A percentile compares a stretch with the other conserved stretches of the same genome.
phyloP scores from a whole-genome alignment of 2,113 vertebrate species.

The Raja brachyura region DNA sequence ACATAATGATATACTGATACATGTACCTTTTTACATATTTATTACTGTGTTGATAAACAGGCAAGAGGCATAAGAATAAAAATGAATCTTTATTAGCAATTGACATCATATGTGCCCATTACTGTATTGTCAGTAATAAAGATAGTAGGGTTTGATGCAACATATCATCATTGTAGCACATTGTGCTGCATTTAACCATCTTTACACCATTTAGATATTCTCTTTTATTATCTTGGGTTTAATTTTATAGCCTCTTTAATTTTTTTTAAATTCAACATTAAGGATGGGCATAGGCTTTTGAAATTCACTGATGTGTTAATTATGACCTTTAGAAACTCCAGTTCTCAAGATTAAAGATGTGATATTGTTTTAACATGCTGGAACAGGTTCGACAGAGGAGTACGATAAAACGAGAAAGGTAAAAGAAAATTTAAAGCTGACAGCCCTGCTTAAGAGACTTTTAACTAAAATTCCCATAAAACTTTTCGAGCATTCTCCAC shows the following conservation, averaged over 20 bases:
- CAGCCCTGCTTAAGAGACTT: background rate
- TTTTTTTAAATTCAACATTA: constrained; percentile 8
- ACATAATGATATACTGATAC: constrained; percentile 34
- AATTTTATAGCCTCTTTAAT: constrained; percentile 14
- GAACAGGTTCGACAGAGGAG: background rate
- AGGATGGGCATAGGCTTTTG: background rate
- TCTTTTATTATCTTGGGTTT: constrained; percentile 20
- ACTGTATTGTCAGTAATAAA: constrained; percentile 15
- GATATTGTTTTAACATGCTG: constrained; percentile 33
- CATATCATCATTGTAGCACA: background rate
- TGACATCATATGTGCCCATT: constrained; percentile 19
- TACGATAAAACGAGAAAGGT: background rate
- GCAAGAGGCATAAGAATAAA: background rate
- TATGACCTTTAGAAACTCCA: constrained; percentile 30
- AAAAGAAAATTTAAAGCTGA: constrained; percentile 19
- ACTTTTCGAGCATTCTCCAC: background rate
- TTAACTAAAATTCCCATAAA: background rate
- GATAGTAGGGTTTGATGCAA: constrained; percentile 12
- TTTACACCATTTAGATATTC: constrained; percentile 9
- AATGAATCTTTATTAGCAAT: constrained; percentile 17
- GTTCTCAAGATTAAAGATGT: constrained; percentile 36
- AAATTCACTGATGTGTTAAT: constrained; percentile 38
- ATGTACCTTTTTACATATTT: constrained; percentile 31
- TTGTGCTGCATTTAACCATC: constrained; percentile 14
- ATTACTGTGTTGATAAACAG: constrained; percentile 35